Conservation (phyloP, 2,888 invertebrate genomes). For the Tanypteryx hageni region DNA sequence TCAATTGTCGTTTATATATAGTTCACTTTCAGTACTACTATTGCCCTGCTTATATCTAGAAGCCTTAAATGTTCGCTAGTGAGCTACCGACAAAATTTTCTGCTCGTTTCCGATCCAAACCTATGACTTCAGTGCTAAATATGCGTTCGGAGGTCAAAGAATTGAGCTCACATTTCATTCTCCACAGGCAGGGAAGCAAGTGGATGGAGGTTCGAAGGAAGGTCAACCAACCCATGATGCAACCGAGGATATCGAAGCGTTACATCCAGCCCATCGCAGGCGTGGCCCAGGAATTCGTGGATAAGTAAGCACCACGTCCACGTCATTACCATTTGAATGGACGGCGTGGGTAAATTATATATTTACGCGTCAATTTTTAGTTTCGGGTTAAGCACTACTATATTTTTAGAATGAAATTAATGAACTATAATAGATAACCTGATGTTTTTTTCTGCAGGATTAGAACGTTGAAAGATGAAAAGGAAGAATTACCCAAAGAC, state of each 20-base stretch:
- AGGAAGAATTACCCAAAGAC: conserved; percentile 70
- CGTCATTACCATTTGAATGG: background rate
- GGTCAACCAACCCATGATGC: conserved; percentile 82
- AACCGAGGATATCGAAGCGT: conserved; percentile 79
- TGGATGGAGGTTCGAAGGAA: conserved; percentile 83
- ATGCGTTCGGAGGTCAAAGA: background rate
- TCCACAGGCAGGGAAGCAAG: conserved; percentile 71
- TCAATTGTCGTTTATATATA: background rate
- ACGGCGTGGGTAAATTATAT: background rate
- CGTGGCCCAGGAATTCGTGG: conserved; percentile 73
- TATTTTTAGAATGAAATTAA: background rate
- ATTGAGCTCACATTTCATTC: background rate
- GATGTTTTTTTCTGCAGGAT: conserved; percentile 9
- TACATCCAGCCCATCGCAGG: conserved; percentile 77
- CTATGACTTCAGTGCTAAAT: no score
- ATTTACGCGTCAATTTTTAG: background rate
- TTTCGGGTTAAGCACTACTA: background rate
- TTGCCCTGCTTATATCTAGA: background rate
- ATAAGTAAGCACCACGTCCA: conserved; percentile 62
- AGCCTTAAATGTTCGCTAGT: background rate
- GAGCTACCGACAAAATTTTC: no score
- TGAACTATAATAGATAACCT: no score
- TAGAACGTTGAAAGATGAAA: conserved; percentile 51
- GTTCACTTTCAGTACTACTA: background rate
- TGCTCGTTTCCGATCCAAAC: no score